Evolutionary conservation across 2,797 vertebrate species (phyloP).

Genomic region (Thamnophis elegans): DNA sequence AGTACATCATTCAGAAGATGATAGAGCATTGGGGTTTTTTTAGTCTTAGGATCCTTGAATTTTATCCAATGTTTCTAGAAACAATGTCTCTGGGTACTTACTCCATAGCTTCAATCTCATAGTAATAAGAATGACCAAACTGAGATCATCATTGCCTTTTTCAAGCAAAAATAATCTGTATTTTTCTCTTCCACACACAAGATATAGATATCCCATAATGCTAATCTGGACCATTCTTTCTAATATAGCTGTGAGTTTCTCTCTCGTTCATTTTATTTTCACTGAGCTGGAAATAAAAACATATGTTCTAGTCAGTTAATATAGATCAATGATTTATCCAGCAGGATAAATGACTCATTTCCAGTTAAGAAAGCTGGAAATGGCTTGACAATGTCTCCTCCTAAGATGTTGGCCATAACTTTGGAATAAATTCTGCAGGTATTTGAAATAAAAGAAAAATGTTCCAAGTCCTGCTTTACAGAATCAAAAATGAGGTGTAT

Average conservation of each 20-base stretch:
- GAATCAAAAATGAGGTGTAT: not conserved
- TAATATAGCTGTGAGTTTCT: not conserved
- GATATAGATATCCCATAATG: not conserved
- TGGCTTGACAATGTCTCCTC: not conserved
- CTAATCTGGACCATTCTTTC: not conserved
- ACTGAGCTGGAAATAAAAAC: not conserved
- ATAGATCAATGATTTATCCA: not conserved
- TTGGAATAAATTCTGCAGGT: not conserved
- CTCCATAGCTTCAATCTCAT: not conserved
- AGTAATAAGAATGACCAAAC: not conserved
- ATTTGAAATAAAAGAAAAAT: not conserved
- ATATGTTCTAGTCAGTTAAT: not conserved
- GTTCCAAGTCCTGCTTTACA: not conserved
- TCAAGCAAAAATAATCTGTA: not conserved
- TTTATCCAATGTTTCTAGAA: not conserved
- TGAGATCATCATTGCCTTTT: not conserved
- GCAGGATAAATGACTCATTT: too few species aligned
- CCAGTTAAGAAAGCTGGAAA: not conserved
- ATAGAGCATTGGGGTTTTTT: not conserved
- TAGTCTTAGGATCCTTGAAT: not conserved
- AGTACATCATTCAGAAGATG: not conserved
- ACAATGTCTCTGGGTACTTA: not conserved
- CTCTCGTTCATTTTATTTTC: not conserved
- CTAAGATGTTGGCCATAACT: not conserved
- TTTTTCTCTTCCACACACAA: not conserved